Conservation (phyloP, 2,113 vertebrate genomes). For the Pogona vitticeps region DNA sequence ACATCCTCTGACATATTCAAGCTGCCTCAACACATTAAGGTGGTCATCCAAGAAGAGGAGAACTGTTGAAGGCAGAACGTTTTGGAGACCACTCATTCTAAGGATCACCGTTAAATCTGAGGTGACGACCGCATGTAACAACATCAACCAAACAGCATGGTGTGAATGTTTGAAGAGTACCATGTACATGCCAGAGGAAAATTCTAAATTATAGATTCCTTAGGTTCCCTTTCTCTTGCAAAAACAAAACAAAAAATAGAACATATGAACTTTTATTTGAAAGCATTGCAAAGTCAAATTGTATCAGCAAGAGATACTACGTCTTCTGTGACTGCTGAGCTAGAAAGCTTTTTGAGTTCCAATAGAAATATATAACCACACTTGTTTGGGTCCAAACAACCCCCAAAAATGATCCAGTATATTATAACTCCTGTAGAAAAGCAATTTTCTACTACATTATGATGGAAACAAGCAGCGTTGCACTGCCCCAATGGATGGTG, state of each 20-base stretch:
- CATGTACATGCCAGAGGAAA: not conserved
- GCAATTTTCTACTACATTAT: constrained; percentile 6
- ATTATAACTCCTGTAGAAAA: not conserved
- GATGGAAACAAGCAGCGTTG: not conserved
- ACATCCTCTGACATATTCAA: too few species aligned
- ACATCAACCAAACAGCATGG: too few species aligned
- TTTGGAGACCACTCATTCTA: too few species aligned
- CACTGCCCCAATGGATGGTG: too few species aligned
- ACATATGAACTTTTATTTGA: not conserved
- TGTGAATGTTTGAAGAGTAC: not conserved
- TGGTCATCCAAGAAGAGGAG: too few species aligned
- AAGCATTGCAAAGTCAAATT: not conserved
- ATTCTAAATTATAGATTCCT: too few species aligned
- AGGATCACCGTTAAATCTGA: too few species aligned
- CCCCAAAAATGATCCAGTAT: not conserved
- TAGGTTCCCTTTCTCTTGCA: not conserved
- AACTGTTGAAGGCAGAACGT: too few species aligned
- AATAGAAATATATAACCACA: not conserved
- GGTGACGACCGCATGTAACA: too few species aligned
- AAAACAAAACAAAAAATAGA: not conserved
- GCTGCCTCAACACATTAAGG: too few species aligned
- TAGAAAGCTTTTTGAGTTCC: not conserved
- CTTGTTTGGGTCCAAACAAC: not conserved
- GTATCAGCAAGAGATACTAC: not conserved
- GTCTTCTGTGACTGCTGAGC: not conserved